Base-by-base conservation (phyloP, 1,140 invertebrate genomes). In the Sminthurinus signatus region DNA sequence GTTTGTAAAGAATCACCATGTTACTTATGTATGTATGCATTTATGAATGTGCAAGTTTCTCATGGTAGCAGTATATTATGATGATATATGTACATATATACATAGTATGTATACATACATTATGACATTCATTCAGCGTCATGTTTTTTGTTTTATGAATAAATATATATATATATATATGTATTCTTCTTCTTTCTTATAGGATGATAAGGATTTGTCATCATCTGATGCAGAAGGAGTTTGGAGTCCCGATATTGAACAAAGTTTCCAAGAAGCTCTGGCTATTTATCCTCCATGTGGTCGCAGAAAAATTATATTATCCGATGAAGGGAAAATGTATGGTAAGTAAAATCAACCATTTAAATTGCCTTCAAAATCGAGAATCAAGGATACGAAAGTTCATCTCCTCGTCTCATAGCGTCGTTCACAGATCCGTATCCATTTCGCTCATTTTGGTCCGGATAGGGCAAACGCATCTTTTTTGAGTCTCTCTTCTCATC, bases 311-410 rank as follows among this genome's bases (percentile, higher is more conserved):
- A 99, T 99, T 76, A 99, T 99, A 72, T 85, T 99, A 69, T 98
- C 94, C 65, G 97, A 99, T 79, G 96, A 99, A 81, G 97, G 97
- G 76, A 99, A 99, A 86, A 99, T 99, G 97, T 99, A 99, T 83
- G 96, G 96, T 98, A 82, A 93, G 93, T 89, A 72, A 66, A 57
- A 56, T 8, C 2, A 14, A 52, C 32, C 5, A 36, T 15, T 36
- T 36, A n/a, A n/a, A n/a, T n/a, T n/a, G n/a, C n/a, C n/a, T n/a
- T n/a, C n/a, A n/a, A n/a, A n/a, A n/a, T n/a, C n/a, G n/a, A 54
- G 50, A 62, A 62, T 56, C 10, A 51, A 62, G 51, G 36, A 62
- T 54, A 55, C 36, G 51, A 62, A 19, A 56, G 60, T 32, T 52
- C 36, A 62, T 36, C 32, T 36, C 39, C 56, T 60, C 55, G 25